phyloP scores from a whole-genome alignment of 2,113 vertebrate genomes.

The Peucedramus taeniatus region DNA sequence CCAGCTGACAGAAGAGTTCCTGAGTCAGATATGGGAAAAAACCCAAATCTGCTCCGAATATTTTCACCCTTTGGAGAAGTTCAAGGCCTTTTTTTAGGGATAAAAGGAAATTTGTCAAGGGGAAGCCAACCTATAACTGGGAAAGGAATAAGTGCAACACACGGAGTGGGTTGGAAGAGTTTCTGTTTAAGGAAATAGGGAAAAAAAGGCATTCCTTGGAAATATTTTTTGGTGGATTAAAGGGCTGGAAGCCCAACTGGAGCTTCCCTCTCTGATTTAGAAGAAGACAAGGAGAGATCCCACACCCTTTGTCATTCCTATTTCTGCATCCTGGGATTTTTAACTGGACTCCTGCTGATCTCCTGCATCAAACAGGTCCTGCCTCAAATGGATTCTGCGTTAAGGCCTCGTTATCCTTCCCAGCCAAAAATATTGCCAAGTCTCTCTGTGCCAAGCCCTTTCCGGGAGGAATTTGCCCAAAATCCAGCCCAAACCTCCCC shows the following conservation, averaged over 20 bases:
- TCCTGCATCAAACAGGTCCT: background rate
- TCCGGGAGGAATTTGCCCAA: background rate
- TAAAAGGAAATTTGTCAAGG: background rate
- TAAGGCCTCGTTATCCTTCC: background rate
- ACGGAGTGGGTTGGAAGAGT: background rate
- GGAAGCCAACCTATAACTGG: fast-evolving
- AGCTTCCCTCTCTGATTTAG: background rate
- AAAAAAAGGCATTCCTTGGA: background rate
- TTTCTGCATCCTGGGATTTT: background rate
- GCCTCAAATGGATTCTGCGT: background rate
- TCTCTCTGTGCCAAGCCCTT: background rate
- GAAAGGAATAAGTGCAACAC: background rate
- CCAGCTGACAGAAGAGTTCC: background rate
- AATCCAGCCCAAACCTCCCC: background rate
- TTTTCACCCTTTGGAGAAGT: background rate
- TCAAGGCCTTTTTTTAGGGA: background rate
- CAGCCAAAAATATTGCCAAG: background rate
- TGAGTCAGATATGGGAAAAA: background rate
- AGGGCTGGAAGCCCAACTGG: background rate
- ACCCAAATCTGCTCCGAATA: background rate
- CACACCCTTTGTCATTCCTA: background rate
- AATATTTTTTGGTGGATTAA: background rate
- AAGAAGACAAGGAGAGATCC: background rate
- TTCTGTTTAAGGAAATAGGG: fast-evolving
- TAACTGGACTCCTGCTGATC: background rate